Conservation (phyloP, 1,140 invertebrate genomes). For the Drosophila orosa region DNA sequence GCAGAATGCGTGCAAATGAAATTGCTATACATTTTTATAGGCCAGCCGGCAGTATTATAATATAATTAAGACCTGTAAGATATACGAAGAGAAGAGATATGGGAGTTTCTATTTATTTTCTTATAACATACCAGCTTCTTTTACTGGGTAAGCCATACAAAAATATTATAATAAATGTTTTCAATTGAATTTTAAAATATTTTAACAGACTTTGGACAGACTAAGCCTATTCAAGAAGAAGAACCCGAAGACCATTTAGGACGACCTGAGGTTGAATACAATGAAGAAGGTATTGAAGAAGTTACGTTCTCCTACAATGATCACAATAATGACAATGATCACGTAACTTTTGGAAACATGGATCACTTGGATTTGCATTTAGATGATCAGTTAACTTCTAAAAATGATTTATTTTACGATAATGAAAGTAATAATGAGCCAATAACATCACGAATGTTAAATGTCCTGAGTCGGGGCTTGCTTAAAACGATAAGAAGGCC, state of each 20-base stretch:
- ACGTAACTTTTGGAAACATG: neutral
- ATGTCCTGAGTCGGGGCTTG: neutral
- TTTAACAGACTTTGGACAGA: neutral
- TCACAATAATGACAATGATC: constrained; percentile 9
- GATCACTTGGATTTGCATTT: neutral
- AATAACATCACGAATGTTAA: constrained; percentile 6
- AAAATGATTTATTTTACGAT: neutral
- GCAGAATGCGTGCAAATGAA: neutral
- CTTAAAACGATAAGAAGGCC: neutral
- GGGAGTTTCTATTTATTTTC: neutral
- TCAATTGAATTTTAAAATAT: neutral
- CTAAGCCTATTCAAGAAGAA: neutral
- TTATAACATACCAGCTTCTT: neutral
- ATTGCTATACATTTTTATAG: constrained; percentile 1
- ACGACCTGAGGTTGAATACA: neutral
- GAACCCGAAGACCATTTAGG: constrained; percentile 9
- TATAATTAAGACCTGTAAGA: constrained; percentile 2
- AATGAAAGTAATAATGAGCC: neutral
- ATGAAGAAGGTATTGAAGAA: neutral
- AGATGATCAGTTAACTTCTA: constrained; percentile 2
- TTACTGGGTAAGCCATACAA: neutral
- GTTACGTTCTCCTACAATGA: neutral
- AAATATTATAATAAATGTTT: neutral
- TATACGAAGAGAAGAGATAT: neutral
- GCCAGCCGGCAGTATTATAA: constrained; percentile 24